Conservation (phyloP, 2,113 vertebrate species). For the Ifrita kowaldi region DNA sequence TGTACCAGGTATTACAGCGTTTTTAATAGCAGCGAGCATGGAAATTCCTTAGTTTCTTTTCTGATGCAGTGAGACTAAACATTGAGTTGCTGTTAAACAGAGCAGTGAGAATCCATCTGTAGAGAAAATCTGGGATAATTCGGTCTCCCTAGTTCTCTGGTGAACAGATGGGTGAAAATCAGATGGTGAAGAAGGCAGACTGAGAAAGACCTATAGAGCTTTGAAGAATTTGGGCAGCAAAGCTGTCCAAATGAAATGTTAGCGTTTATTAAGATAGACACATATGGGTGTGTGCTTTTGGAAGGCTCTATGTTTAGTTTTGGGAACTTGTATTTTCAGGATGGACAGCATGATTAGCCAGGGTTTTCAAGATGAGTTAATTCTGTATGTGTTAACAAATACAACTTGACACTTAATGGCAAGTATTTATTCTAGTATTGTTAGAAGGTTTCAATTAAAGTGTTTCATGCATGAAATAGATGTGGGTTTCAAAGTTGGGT, state of each 20-base stretch:
- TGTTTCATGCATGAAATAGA: background rate
- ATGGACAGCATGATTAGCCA: background rate
- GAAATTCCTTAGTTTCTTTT: background rate
- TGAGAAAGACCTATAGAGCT: background rate
- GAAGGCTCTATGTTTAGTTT: background rate
- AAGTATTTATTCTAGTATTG: background rate
- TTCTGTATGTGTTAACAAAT: background rate
- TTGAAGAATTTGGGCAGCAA: background rate
- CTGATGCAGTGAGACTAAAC: background rate
- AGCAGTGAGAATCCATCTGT: background rate
- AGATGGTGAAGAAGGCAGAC: background rate
- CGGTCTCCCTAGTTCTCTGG: background rate
- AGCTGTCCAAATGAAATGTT: background rate
- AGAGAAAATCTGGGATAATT: background rate
- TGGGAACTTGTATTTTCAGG: background rate
- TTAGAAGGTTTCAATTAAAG: background rate
- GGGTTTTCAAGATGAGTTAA: background rate
- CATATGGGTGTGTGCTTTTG: background rate
- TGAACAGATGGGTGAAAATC: background rate
- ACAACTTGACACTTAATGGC: background rate
- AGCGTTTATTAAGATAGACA: background rate
- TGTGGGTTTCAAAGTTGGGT: background rate
- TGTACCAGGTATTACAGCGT: rapidly evolving
- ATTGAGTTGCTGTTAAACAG: background rate
- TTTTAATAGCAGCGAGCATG: rapidly evolving